These are phyloP conservation scores for Danaus chrysippus DNA, from an alignment of 2,888 invertebrate species.

Conservation along the genomic window DNA sequence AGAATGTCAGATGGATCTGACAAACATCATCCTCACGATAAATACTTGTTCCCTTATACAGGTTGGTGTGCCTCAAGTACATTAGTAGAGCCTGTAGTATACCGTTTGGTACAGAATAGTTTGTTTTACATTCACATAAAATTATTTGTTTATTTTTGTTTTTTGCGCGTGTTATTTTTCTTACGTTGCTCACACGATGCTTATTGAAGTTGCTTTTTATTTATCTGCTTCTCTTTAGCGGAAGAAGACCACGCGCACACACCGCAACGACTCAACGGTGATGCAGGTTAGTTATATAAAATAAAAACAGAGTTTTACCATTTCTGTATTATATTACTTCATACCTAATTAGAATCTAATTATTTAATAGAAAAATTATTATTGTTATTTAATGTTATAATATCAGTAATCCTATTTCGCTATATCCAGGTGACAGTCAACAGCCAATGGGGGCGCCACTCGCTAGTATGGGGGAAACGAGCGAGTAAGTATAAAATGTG, in stretches of 20 bases:
- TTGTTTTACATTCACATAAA: background rate
- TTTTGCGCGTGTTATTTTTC: slow-evolving; percentile 3
- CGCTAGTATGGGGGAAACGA: slow-evolving; percentile 81
- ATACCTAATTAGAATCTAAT: too few species aligned
- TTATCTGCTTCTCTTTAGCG: slow-evolving; percentile 72
- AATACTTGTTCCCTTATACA: slow-evolving; percentile 91
- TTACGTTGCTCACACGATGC: slow-evolving; percentile 27
- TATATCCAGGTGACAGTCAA: slow-evolving; percentile 66
- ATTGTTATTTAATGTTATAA: too few species aligned
- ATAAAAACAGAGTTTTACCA: background rate
- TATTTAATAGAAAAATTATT: too few species aligned
- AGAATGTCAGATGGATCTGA: slow-evolving; percentile 85
- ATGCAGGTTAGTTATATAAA: slow-evolving; percentile 17
- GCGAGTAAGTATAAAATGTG: slow-evolving; percentile 75
- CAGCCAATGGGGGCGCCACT: slow-evolving; percentile 79
- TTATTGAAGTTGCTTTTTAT: slow-evolving; percentile 26
- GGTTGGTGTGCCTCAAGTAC: slow-evolving; percentile 63
- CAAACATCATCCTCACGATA: slow-evolving; percentile 85
- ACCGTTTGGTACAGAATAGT: background rate
- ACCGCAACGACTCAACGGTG: slow-evolving; percentile 48
- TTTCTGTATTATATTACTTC: too few species aligned
- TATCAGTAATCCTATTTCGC: too few species aligned
- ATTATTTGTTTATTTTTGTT: background rate
- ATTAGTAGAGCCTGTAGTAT: background rate
- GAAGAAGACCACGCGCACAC: slow-evolving; percentile 84